A percentile compares a stretch with the other conserved stretches of the same genome.
Conservation (phyloP, 1,140 invertebrate species). For the Heliconius congener region DNA sequence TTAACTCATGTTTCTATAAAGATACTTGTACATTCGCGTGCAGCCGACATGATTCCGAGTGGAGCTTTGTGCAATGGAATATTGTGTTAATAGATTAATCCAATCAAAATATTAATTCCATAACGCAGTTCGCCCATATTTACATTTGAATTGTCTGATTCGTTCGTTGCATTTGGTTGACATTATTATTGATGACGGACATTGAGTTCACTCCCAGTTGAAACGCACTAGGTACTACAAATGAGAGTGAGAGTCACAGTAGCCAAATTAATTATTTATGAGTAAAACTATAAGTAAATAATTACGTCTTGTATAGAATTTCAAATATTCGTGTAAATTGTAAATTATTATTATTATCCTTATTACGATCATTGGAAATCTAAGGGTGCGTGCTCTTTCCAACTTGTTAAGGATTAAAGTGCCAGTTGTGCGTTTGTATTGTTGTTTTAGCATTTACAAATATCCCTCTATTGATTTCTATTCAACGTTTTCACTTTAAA, state of each 20-base stretch:
- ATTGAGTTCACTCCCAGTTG: background rate
- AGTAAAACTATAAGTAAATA: background rate
- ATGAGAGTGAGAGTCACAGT: background rate
- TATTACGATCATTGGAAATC: conserved; percentile 41
- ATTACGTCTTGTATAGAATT: background rate
- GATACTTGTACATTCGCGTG: conserved; percentile 31
- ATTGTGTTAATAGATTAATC: conserved; percentile 78
- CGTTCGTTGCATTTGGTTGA: conserved; percentile 62
- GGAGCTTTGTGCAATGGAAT: conserved; percentile 58
- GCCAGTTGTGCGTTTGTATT: conserved; percentile 66
- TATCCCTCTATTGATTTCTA: conserved; percentile 61
- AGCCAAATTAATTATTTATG: background rate
- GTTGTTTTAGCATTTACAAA: conserved; percentile 58
- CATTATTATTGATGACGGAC: conserved; percentile 44
- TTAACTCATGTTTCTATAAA: conserved; percentile 9
- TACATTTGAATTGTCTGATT: conserved; percentile 72
- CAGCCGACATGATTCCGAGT: conserved; percentile 40
- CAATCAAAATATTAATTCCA: conserved; percentile 78
- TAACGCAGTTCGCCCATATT: conserved; percentile 66
- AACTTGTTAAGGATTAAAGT: conserved; percentile 65
- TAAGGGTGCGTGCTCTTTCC: conserved; percentile 64
- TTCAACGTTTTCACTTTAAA: background rate
- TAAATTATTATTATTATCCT: conserved; percentile 55
- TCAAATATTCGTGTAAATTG: conserved; percentile 65
- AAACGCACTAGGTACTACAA: background rate